Evolutionary conservation across 2,113 vertebrate species (phyloP), one percentile per base, ranked within the genome.

Genomic region (Aegypius monachus): DNA sequence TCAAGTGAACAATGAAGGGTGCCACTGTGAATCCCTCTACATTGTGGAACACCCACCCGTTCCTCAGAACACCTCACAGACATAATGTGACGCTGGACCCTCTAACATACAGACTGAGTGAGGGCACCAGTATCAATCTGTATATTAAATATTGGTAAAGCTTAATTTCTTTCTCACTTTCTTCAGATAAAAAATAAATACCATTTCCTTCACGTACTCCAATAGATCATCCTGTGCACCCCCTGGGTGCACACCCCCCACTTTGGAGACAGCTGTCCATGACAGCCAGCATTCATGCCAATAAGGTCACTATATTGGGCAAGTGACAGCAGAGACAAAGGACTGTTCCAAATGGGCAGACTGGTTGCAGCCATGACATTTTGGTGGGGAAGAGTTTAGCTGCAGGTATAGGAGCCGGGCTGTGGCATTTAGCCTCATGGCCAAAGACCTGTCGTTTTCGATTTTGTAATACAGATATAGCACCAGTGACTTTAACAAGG

Each of bases 31-130:
- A 52, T 6, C 2, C 27, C 21, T 62, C 38, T 3, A 1, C 11
- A 8, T 2, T 59, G n/a, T 17, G n/a, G 23, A 78, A 52, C 10
- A 55, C 6, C 5, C 22, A 22, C 3, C 53, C 27, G 6, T 82
- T 25, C 32, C 23, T 16, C 48, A 59, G 38, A 20, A 73, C 20
- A 32, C 11, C 36, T 91, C 1, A 1, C 10, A 1, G 25, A 34
- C 4, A 1, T n/a, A 82, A 82, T 0, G 2, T 31, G 36, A 81
- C 3, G 1, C 12, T 19, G 45, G 61, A 70, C 23, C 8, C 38
- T 43, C 48, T 50, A 31, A 62, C 15, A 26, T 3, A 63, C 6
- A 26, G 59, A 70, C 17, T 27, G 45, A 52, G 52, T 31, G n/a
- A 84, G 15, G 31, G 14, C 17, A 63, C 12, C 11, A 61, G 23